Base-by-base conservation (phyloP, 2,888 invertebrate genomes). In the Heliconius ethilla region DNA sequence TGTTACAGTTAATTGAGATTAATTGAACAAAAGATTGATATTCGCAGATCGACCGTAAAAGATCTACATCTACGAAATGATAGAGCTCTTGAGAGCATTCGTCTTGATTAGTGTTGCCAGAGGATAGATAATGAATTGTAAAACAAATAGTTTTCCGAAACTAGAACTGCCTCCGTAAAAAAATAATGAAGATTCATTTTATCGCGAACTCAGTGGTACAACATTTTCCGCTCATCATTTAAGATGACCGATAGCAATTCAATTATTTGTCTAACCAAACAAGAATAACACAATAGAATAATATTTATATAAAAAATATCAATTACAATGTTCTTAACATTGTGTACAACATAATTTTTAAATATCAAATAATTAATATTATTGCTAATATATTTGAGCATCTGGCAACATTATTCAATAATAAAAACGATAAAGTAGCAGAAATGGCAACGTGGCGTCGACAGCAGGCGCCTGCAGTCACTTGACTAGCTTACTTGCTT, bases 401-500 rank as follows among this genome's bases (percentile, higher is more conserved):
- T 62, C 74, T 74, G 74, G 74, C 74, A 74, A 74, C 74, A 65
- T 40, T 74, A 74, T 63, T 74, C 74, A 40, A 65, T 65, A 27
- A 62, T 25, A 65, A 55, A n/a, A 15, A 72, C 55, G 13, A 74
- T 74, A 74, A 89, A 91, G 89, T 90, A 89, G 90, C 87, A 87
- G 89, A 86, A 89, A 91, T 92, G 92, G 92, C 92, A 90, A 89
- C 91, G 89, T 88, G 91, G 89, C 89, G 86, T 86, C 84, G 85
- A 85, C 85, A 84, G 83, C 84, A 81, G 82, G 85, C 74, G 74
- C 74, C 74, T 63, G 74, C 63, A 74, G 89, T 89, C 92, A 88
- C 92, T 87, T 93, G 93, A 94, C 93, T 94, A 93, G 94, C 93
- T 93, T 89, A 88, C 89, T 93, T 92, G 91, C 92, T 91, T 90